Base-by-base conservation (phyloP, 2,113 vertebrate species). In the Tenebrosternarchus preto region DNA sequence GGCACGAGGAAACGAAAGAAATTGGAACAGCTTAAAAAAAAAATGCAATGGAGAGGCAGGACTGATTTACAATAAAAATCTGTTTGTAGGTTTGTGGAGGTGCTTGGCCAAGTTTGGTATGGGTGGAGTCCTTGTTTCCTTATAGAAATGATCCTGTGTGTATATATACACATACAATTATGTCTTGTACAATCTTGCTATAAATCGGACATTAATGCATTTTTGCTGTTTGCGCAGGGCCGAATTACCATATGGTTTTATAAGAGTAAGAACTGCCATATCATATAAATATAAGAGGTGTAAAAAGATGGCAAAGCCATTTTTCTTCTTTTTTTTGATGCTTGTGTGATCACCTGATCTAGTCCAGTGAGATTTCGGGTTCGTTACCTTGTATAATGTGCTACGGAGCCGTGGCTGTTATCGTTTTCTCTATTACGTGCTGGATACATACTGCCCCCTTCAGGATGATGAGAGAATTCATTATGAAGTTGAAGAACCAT, bases 1-100 rank as follows among this genome's bases (percentile, higher is more conserved):
- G 53, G 53, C 43, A 50, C 33, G 64, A 20, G 56, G 27, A 66
- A 63, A 68, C 5, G 27, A 61, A 72, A 50, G 11, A 71, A 69
- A n/a, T 59, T 4, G 19, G 55, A 59, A 31, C 12, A 24, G 4
- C 60, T 46, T 71, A 25, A 61, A 22, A 33, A n/a, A 20, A 73
- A 25, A 15, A 9, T 25, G 31, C 27, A 16, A 20, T 4, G 50
- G 29, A 73, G 25, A 31, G 5, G 56, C 3, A 27, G 16, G 31
- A 8, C 2, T 20, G 19, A 5, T n/a, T n/a, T n/a, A n/a, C n/a
- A n/a, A n/a, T n/a, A n/a, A n/a, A n/a, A n/a, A n/a, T n/a, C n/a
- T n/a, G 39, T 43, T 43, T 43, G 39, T 43, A 43, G 11, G 39
- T 1, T 5, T 2, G 39, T 43, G 39, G 39, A 9, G 39, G 11